Base-by-base conservation (phyloP, 1,140 invertebrate species). In the Neodiprion virginianus region DNA sequence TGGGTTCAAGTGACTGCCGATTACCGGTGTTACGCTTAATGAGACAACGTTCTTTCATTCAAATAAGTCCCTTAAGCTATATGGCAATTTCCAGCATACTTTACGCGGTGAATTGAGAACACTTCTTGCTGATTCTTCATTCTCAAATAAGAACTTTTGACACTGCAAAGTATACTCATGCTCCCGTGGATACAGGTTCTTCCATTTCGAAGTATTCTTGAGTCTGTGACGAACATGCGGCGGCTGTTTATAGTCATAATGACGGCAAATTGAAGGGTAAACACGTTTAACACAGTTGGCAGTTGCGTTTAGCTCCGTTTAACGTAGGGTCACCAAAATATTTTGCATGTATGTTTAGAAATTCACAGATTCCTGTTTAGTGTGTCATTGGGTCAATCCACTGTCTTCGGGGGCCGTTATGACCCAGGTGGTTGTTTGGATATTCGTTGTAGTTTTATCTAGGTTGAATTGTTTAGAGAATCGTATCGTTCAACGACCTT, bases 281-380 rank as follows among this genome's bases (percentile, higher is more conserved):
- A 61, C 53, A 61, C 7, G 53, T 61, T 40, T 40, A 17, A 12
- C 53, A 61, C 8, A 17, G 53, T 61, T 61, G 53, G n/a, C 53
- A 12, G n/a, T 61, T 61, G n/a, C 53, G 53, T 61, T 61, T 61
- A 61, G n/a, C 53, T 61, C n/a, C 53, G 53, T 61, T 61, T 61
- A 61, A 61, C 53, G 53, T 12, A 61, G 53, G n/a, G 53, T 61
- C n/a, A 61, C 53, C 53, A 61, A 61, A 61, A 14, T 61, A 17
- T 61, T 61, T 61, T 61, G 53, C 53, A 61, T 61, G 53, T 61
- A 61, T 61, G 53, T 61, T 61, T 61, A 61, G 53, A 61, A 61
- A 61, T 61, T 61, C 53, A 61, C 53, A 61, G 53, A 61, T 61
- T 8, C 53, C n/a, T 8, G 53, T 61, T 61, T 61, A 61, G 53